Evolutionary conservation across 2,888 invertebrate genomes (phyloP), one percentile per base, ranked within the genome.

Genomic region (Drosophila tanythrix): DNA sequence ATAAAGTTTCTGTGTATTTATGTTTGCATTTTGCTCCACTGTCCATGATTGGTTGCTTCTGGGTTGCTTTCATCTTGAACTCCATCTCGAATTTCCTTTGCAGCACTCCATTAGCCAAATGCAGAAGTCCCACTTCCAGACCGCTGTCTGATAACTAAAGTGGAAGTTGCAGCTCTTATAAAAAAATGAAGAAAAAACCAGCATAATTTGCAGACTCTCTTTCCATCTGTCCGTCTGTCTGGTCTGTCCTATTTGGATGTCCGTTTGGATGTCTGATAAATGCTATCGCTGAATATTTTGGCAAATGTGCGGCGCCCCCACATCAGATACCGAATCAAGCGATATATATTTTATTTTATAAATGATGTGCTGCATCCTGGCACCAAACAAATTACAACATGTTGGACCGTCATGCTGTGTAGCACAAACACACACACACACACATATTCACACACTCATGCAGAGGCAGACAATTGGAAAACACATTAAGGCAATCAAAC

Each of bases 401-500:
- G 73, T 89, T 84, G 72, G 67, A 67, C 68, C 70, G 70, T 74
- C 79, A 76, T 74, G 74, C 79, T 77, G 69, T 59, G 70, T 43
- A 61, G 59, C 76, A 71, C 69, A 46, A 38, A 4, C 36, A 74
- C 33, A 66, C 48, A 70, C n/a, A 62, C 29, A 62, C 55, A 65
- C 50, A 62, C 58, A 65, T 43, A 31, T 55, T 67, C 50, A 31
- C 40, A 67, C 46, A 63, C 52, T 59, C 27, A 50, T 43, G 72
- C 25, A 63, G 29, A 50, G 33, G 46, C 63, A 88, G 65, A 82
- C 85, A 88, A 82, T 85, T 86, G 89, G 84, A 89, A 88, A 90
- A 88, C 70, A 87, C 88, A 88, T 88, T 88, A 88, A 68, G 80
- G 84, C 84, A 83, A 87, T 89, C 86, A 85, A 82, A 82, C 79